Conservation (phyloP, 1,140 invertebrate genomes). For the Cyphomyrmex costatus region DNA sequence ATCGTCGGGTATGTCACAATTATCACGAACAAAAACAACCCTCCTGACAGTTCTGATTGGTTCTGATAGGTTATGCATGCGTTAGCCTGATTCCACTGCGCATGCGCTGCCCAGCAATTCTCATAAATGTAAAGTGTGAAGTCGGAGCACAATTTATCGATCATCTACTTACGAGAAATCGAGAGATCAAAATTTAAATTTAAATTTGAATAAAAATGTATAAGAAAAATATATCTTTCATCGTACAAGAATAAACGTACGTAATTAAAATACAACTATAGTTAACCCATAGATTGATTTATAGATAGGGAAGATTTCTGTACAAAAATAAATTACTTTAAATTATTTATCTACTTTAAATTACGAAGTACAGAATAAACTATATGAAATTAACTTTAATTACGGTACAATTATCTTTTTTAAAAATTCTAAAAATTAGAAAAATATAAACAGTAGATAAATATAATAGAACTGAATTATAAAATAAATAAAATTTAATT, state of each 20-base stretch:
- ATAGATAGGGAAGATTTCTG: too few species aligned
- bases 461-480: too few species aligned
- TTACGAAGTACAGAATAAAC: too few species aligned
- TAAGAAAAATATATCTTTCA: not conserved
- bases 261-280: too few species aligned
- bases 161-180: not conserved
- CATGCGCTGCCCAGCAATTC: not conserved
- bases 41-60: not conserved
- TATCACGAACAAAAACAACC: not conserved
- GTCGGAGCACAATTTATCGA: not conserved
- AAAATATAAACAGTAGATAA: too few species aligned
- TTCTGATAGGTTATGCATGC: slow-evolving; percentile 35
- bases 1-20: not conserved
- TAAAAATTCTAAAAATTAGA: too few species aligned
- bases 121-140: not conserved
- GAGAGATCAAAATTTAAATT: not conserved
- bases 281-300: too few species aligned
- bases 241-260: not conserved
- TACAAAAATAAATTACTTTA: too few species aligned
- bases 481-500: too few species aligned
- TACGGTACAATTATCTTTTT: too few species aligned
- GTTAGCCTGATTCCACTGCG: not conserved
- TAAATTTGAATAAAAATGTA: not conserved
- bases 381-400: too few species aligned
- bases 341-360: too few species aligned